phyloP scores from a whole-genome alignment of 2,113 vertebrate genomes.

The Salvelinus fontinalis region DNA sequence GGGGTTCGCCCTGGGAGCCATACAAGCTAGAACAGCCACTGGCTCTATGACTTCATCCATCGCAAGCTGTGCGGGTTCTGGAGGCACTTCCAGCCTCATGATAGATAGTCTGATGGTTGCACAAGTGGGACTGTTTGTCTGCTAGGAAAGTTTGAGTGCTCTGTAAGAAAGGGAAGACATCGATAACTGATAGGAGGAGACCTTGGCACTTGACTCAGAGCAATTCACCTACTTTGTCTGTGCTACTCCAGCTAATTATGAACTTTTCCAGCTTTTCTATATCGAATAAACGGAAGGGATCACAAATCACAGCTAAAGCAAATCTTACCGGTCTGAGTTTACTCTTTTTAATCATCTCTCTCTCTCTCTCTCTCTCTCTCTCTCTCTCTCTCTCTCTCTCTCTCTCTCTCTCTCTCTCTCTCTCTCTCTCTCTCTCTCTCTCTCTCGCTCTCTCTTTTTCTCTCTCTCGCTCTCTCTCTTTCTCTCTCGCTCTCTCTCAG shows the following conservation, averaged over 20 bases:
- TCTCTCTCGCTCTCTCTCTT: background rate
- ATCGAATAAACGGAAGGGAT: background rate
- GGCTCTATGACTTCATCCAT: no score
- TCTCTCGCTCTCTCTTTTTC: constrained; percentile 23
- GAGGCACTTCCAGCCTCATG: no score
- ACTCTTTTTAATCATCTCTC: background rate
- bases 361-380: constrained; percentile 4
- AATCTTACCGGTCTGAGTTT: background rate
- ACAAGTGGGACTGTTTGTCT: background rate
- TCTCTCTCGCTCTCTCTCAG: constrained; percentile 70
- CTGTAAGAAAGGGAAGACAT: background rate
- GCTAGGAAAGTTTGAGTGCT: background rate
- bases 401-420: constrained; percentile 11
- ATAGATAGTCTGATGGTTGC: no score
- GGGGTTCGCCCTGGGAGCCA: no score
- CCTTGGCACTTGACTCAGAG: constrained; percentile 9
- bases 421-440: background rate
- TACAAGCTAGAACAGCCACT: no score
- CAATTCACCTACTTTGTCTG: background rate
- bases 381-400: constrained; percentile 9
- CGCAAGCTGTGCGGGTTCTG: no score
- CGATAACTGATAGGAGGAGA: constrained; percentile 27
- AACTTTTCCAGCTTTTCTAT: background rate
- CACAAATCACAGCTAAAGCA: no score
- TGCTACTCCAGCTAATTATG: background rate